Base-by-base conservation (phyloP, 2,888 invertebrate genomes). In the Drosophila suboccidentalis region DNA sequence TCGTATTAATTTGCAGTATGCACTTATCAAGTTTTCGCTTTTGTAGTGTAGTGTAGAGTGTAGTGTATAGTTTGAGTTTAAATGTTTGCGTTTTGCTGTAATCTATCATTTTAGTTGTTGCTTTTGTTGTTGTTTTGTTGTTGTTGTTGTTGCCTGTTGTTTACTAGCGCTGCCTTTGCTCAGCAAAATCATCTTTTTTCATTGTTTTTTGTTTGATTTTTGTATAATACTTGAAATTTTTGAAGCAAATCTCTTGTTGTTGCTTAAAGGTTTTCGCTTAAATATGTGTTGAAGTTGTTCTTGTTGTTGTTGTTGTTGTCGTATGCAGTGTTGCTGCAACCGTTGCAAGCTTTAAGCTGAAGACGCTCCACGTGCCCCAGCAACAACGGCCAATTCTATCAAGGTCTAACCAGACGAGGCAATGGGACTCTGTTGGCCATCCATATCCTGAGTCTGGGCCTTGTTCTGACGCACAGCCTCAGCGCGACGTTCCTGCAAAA, bases 401-500 rank as follows among this genome's bases (percentile, higher is more conserved):
- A 6, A 0, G 43, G 36, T n/a, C 43, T 95, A 95, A 92, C 95
- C 95, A 90, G 96, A 96, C 88, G 95, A 94, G 90, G 95, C 95
- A 89, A 95, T 93, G 71, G 88, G 88, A 82, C 93, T 93, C 83
- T 94, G 94, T 92, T 93, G 93, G 72, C 93, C 94, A 87, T 95
- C 95, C 65, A 87, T 47, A 50, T 87, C 88, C 84, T 82, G 91
- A 75, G 68, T 86, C 85, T 91, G 91, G 90, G 95, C 96, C 94
- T 97, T 98, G 93, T 98, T 98, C 94, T 97, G 97, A 90, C 98
- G 96, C 86, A 98, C 98, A 89, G 96, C 93, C 93, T 97, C 97
- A 55, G 97, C 97, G 92, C 97, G 97, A 91, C 96, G 96, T 94
- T 98, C 98, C 98, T 98, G 94, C 71, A 92, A 82, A 2, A 15